Conservation (phyloP, 2,888 invertebrate species). For the Agrochola lota region DNA sequence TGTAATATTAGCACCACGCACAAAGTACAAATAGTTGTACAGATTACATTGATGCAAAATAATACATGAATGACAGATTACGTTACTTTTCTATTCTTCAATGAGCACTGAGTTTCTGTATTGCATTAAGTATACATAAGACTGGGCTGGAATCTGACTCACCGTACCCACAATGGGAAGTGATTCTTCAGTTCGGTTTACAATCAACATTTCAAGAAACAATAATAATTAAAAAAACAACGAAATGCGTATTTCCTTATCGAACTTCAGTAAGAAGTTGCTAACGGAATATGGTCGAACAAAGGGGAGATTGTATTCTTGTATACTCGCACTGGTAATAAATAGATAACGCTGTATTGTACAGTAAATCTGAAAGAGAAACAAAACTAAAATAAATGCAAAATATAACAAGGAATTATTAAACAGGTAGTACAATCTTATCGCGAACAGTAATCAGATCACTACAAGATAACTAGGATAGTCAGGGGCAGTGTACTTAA, state of each 20-base stretch:
- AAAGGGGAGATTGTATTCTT: background rate
- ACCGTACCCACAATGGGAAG: background rate
- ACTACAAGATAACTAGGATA: background rate
- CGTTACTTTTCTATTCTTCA: background rate
- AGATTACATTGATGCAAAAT: background rate
- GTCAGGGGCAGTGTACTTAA: background rate
- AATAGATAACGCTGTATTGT: conserved; percentile 7
- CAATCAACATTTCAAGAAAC: conserved; percentile 17
- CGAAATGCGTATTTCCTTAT: conserved; percentile 9
- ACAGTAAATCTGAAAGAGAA: background rate
- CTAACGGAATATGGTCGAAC: background rate
- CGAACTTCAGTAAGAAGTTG: background rate
- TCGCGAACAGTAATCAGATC: background rate
- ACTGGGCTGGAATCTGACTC: conserved; percentile 5
- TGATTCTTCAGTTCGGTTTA: conserved; percentile 1
- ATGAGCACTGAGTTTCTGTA: background rate
- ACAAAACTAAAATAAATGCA: background rate
- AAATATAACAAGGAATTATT: background rate
- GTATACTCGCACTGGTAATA: background rate
- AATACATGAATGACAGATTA: background rate
- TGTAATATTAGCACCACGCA: background rate
- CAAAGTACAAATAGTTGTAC: too few species aligned
- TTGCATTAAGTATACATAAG: background rate
- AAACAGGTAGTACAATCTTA: background rate
- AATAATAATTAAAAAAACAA: conserved; percentile 3